Base-by-base conservation (phyloP, 2,113 vertebrate species). In the Dromaius novaehollandiae region DNA sequence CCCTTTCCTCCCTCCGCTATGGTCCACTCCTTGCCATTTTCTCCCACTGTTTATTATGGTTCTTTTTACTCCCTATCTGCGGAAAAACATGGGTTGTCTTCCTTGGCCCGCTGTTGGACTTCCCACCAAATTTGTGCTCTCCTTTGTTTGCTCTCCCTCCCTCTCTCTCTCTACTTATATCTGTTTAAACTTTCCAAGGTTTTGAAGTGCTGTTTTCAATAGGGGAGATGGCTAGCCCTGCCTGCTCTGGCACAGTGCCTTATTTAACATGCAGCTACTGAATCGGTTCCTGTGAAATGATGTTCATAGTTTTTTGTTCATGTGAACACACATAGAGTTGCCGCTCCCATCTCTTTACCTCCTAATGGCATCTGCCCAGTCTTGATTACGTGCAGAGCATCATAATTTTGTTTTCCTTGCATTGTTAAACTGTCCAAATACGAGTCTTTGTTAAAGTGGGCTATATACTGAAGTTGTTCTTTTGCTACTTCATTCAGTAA, bases 11-110 rank as follows among this genome's bases (percentile, higher is more conserved):
- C 55, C 58, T 42, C 15, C 7, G 3, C 55, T 19, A 8, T 38
- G 18, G 12, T 38, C 21, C 74, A 28, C 11, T 60, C 46, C 44
- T 71, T 90, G 40, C 76, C 20, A 3, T 87, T 76, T 91, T 82
- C 71, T 90, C 16, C 19, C 46, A 5, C 63, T 86, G 22, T 91
- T 58, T 77, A 53, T 85, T 89, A 69, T 42, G 68, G 64, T 77
- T 73, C 14, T 64, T 82, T 82, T 80, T 88, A 58, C 89, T 93
- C 85, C 36, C 36, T 77, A 5, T 42, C 40, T 79, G 17, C 88
- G 63, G 36, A 96, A 94, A 90, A 93, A 77, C 66, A 74, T 42
- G 13, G 16, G 7, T 86, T 95, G 82, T 93, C 92, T 92, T 94
- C 46, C 64, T 86, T 95, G 88, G 85, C 95, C 76, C 80, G 40